Conservation (phyloP, 2,113 vertebrate species). For the Coryphaenoides rupestris region DNA sequence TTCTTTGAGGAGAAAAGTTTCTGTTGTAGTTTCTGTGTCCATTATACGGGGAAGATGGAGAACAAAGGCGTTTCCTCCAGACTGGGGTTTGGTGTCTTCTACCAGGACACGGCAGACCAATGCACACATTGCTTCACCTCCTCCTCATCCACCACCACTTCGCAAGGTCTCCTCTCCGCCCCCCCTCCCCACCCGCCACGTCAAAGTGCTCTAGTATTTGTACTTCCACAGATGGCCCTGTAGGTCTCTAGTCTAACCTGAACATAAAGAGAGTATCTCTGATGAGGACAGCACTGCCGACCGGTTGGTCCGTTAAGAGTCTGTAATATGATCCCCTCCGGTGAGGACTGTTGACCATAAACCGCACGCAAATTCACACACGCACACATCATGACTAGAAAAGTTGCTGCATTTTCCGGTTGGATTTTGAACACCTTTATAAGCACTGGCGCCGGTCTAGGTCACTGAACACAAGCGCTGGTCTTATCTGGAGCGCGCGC, state of each 20-base stretch:
- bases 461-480: constrained; percentile 2
- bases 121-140: constrained; percentile 26
- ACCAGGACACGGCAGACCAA: constrained; percentile 32
- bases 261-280: background rate
- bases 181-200: constrained; percentile 45
- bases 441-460: constrained; percentile 10
- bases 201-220: constrained; percentile 71
- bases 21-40: constrained; percentile 48
- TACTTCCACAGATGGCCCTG: constrained; percentile 47
- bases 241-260: constrained; percentile 6
- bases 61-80: constrained; percentile 51
- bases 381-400: no score
- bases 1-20: constrained; percentile 48
- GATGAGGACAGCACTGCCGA: background rate
- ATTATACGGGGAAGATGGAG: constrained; percentile 47
- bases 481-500: constrained; percentile 1
- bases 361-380: background rate
- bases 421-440: no score
- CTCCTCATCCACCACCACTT: constrained; percentile 26
- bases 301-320: background rate
- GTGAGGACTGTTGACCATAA: background rate
- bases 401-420: no score
- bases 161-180: constrained; percentile 35
- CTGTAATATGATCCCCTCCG: background rate
- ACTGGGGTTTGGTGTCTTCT: constrained; percentile 36